Base-by-base conservation (phyloP, 2,797 vertebrate genomes). In the Perodicticus potto region DNA sequence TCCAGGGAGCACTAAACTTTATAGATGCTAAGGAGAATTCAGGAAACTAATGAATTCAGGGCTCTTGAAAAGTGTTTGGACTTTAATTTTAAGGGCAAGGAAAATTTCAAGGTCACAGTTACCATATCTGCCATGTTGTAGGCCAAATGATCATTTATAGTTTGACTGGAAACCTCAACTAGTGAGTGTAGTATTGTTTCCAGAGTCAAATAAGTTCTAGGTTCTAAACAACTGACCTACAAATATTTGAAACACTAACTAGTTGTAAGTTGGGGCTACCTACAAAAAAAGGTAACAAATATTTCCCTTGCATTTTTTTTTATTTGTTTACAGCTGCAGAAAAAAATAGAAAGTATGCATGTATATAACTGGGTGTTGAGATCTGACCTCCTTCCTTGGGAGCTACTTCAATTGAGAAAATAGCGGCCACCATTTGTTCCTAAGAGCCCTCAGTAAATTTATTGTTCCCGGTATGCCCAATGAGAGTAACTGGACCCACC, bases 221-320 rank as follows among this genome's bases (percentile, higher is more conserved):
- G 34, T 91, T 93, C 91, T 89, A 94, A 90, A 93, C 82, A 80
- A 80, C 27, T 23, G 37, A 69, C 13, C 45, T 91, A 34, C 34
- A 92, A 86, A 78, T n/a, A 89, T 95, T 74, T n/a, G 53, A 76
- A 96, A 89, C 32, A 80, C 78, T 92, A 69, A 81, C 72, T n/a
- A 61, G 89, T 85, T 14, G 1, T 34, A 86, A 82, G 32, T 85
- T 86, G 61, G 49, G 61, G 25, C 43, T 13, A 59, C 69, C 45
- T 74, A 96, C 53, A 23, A 89, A 63, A 76, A 76, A 59, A 61
- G 7, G 13, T 84, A 91, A 49, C 8, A 80, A n/a, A 11, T 73
- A 29, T 59, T 69, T 34, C 40, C 63, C 29, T 78, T 69, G 37
- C 77, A 40, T 78, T 84, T 67, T 87, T 57, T 53, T 53, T 53